Base-by-base conservation (phyloP, 1,140 invertebrate species). In the Teleogryllus occipitalis region DNA sequence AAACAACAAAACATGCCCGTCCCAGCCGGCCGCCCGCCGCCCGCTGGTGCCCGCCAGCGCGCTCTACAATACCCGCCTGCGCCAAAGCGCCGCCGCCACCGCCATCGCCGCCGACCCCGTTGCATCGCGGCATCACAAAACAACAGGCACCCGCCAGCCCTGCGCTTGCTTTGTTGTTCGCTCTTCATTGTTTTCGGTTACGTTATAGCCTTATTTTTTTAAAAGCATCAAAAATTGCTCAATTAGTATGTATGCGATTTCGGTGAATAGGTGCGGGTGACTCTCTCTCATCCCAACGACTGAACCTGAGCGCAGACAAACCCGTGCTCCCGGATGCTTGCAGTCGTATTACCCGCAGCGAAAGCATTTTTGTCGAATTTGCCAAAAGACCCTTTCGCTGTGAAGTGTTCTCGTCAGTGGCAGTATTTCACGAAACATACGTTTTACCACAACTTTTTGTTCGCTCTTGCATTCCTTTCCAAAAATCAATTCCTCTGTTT, bases 1-100 rank as follows among this genome's bases (percentile, higher is more conserved):
- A 77, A 77, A 77, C 76, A 77, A n/a, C 76, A 48, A 77, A 77
- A 77, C 76, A 47, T 22, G 48, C 18, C 48, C 76, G 15, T 48
- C 46, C 39, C 18, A 49, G 22, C 15, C 46, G 76, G 47, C 18
- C 15, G 14, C 46, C 48, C n/a, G 46, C 48, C 47, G 76, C 76
- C 47, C 15, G 75, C 75, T 46, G 7, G 4, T 7, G n/a, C 65
- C 14, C 65, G n/a, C 14, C 27, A 39, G 27, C 27, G 27, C 15
- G 14, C 46, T 48, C n/a, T n/a, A 47, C 47, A 47, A 39, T 48
- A 18, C 39, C 18, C 47, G 22, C 15, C 46, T 39, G n/a, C 18
- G 18, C 8, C 46, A 22, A 21, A n/a, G 47, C 47, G 76, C 76
- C 47, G 10, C 10, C 18, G 54, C 18, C 54, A 10, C 18, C 54